phyloP scores from a whole-genome alignment of 2,888 invertebrate genomes.

The Stomorhina lunata region DNA sequence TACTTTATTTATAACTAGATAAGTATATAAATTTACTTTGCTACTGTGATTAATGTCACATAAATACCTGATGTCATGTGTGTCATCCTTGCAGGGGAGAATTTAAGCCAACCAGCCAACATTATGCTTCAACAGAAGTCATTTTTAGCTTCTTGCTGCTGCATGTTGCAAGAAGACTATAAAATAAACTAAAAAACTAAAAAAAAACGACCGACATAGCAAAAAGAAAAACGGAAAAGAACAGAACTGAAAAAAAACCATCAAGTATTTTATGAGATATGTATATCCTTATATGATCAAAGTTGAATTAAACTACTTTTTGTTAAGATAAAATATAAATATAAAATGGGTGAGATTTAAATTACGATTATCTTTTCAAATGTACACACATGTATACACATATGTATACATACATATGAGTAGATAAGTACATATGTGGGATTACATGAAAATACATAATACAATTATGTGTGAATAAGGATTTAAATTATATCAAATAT shows the following conservation, averaged over 20 bases:
- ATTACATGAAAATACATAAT: constrained; percentile 31
- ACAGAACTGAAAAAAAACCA: constrained; percentile 27
- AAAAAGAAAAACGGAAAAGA: constrained; percentile 33
- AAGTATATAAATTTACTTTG: constrained; percentile 50
- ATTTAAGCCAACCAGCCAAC: constrained; percentile 19
- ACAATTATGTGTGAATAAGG: constrained; percentile 24
- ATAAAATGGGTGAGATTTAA: constrained; percentile 12
- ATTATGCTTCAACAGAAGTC: constrained; percentile 11
- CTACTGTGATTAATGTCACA: constrained; percentile 55
- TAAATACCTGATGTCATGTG: constrained; percentile 52
- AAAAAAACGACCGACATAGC: not conserved
- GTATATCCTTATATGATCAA: constrained; percentile 58
- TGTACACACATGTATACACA: not conserved
- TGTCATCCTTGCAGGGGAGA: not conserved
- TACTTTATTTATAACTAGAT: constrained; percentile 50
- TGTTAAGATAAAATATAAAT: not conserved
- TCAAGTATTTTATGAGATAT: constrained; percentile 53
- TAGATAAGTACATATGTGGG: not conserved
- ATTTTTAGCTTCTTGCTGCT: constrained; percentile 13
- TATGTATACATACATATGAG: not conserved
- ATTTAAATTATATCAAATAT: constrained; percentile 29
- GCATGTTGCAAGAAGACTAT: constrained; percentile 24
- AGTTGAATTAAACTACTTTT: constrained; percentile 38
- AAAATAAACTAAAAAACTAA: not conserved
- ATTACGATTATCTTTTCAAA: constrained; percentile 32